A percentile compares a stretch with the other conserved stretches of the same genome.
phyloP scores from a whole-genome alignment of 92 coral and sea anemone species.

The Palythoa grandiflora region DNA sequence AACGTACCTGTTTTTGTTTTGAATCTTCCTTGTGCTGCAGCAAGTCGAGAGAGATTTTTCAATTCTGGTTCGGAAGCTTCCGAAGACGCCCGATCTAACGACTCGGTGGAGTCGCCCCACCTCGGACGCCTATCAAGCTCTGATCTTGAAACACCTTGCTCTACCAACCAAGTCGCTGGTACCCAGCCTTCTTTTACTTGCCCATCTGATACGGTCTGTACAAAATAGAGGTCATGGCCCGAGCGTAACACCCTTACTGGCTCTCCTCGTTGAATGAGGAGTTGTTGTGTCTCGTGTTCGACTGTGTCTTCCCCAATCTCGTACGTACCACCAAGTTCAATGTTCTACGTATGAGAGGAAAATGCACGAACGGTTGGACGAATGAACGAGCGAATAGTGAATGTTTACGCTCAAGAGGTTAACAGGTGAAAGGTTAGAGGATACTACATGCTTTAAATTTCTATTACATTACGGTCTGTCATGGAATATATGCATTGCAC shows the following conservation, averaged over 20 bases:
- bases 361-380: constrained; percentile 45
- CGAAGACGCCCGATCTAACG: constrained; percentile 69
- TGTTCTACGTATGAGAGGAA: constrained; percentile 60
- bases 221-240: constrained; percentile 93
- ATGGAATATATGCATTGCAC: too few relatives aligned
- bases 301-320: constrained; percentile 85
- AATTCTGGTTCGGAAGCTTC: constrained; percentile 94
- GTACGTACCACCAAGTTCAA: constrained; percentile 89
- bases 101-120: constrained; percentile 62
- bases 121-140: constrained; percentile 50
- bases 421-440: not conserved
- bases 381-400: constrained; percentile 10
- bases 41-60: constrained; percentile 55
- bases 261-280: constrained; percentile 84
- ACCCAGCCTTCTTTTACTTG: constrained; percentile 88
- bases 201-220: constrained; percentile 79
- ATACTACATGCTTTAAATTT: not conserved
- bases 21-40: constrained; percentile 6
- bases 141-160: constrained; percentile 66
- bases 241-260: constrained; percentile 90
- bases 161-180: constrained; percentile 85
- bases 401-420: not conserved
- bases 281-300: constrained; percentile 77
- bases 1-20: constrained; percentile 34
- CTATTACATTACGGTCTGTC: not conserved